Conservation (phyloP, 2,113 vertebrate species). For the Eudorcas thomsonii region DNA sequence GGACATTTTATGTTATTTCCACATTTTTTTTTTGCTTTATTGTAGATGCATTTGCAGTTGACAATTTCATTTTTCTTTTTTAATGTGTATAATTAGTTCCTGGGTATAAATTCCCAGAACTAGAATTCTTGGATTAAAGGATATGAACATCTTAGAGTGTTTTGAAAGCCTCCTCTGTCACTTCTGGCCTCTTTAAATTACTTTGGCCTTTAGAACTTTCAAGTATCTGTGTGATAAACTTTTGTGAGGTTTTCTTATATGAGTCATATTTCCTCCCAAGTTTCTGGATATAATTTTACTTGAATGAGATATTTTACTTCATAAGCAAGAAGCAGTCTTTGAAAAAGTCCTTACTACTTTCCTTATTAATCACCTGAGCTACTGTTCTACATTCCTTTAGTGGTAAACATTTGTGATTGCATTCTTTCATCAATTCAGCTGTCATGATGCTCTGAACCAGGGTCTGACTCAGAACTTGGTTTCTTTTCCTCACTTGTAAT, state of each 20-base stretch:
- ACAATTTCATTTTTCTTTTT: conserved; percentile 3
- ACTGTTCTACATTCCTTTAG: not conserved
- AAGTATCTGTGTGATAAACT: not conserved
- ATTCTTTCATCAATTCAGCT: not conserved
- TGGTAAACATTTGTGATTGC: too few relatives aligned
- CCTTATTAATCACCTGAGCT: not conserved
- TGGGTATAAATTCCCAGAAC: not conserved
- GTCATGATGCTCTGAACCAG: not conserved
- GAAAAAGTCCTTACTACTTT: not conserved
- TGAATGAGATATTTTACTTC: not conserved
- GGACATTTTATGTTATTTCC: conserved; percentile 46
- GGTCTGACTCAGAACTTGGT: not conserved
- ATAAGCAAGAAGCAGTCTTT: not conserved
- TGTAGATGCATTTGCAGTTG: not conserved
- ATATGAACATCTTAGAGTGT: not conserved
- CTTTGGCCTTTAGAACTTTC: not conserved
- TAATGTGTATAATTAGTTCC: not conserved
- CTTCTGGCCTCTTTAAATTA: not conserved
- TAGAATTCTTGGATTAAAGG: not conserved
- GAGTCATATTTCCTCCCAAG: conserved; percentile 28
- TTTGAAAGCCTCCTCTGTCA: not conserved
- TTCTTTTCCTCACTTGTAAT: not conserved
- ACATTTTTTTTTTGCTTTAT: not conserved
- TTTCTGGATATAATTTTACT: conserved; percentile 36
- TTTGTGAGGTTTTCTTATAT: conserved; percentile 37